Base-by-base conservation (phyloP, 2,888 invertebrate genomes). In the Hirtodrosophila trivittata region DNA sequence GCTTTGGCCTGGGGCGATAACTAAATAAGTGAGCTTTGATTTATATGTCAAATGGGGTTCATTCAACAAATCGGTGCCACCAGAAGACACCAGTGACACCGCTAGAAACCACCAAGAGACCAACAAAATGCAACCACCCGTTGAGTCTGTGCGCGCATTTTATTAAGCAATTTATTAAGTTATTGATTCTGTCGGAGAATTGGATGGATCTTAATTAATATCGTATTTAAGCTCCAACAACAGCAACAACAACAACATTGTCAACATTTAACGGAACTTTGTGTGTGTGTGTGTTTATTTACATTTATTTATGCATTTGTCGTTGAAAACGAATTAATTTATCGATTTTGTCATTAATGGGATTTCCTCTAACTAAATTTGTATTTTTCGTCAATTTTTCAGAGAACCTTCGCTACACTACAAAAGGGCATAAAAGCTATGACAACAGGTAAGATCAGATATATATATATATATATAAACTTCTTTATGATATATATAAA, bases 261-360 rank as follows among this genome's bases (percentile, higher is more conserved):
- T 49, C 42, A 49, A 54, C 16, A 67, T 33, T 65, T 83, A 83
- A 83, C 81, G 84, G 81, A 74, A 78, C 52, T 63, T 65, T 56
- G 58, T 38, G 6, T 64, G 49, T 55, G 41, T 66, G 51, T 56
- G 57, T 68, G 66, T 67, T 70, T 77, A 77, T 77, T 74, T 67
- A 67, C 67, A 70, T 70, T 66, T 56, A 63, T 72, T 70, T 70
- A 70, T 72, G 52, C 59, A 64, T 52, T 64, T 38, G 47, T 47
- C 50, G 71, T 56, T 76, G 63, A 57, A 66, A 73, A 75, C 66
- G 72, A 72, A 74, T 69, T 66, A 82, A 84, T 81, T 80, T 82
- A 77, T 77, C 67, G 73, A 81, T 77, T 84, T 80, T 82, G 82
- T 80, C 82, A 75, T 75, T 80, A 77, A 77, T 84, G 75, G 66